Evolutionary conservation across 2,113 vertebrate genomes (phyloP).

Genomic region (Acrocephalus kingi): DNA sequence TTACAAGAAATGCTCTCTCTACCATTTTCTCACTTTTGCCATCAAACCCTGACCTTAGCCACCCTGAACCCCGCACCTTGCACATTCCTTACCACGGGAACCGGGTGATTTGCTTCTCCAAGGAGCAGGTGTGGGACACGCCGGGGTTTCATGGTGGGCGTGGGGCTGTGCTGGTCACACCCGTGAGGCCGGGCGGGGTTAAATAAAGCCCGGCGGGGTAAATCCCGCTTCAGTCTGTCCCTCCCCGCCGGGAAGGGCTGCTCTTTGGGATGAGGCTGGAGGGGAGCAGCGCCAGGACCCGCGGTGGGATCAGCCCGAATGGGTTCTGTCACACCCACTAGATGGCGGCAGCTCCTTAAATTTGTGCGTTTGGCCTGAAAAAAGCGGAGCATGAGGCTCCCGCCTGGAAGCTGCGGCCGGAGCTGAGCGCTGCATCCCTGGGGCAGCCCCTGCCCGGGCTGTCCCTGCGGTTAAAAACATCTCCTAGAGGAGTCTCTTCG

Average conservation of each 20-base stretch:
- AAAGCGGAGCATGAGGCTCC: accelerated
- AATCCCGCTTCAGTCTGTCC: accelerated
- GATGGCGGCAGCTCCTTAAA: constrained; percentile 44
- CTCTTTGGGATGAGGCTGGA: accelerated
- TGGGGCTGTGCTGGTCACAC: accelerated
- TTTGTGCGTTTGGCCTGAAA: background rate
- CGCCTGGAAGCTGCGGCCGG: accelerated
- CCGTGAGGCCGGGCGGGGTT: accelerated
- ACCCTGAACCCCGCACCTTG: accelerated
- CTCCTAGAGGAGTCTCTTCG: accelerated
- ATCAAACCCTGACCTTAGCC: accelerated
- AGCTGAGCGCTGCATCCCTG: accelerated
- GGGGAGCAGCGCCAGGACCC: accelerated
- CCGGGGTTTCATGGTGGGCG: accelerated
- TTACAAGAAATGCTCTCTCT: accelerated
- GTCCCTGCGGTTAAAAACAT: accelerated
- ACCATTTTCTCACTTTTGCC: accelerated
- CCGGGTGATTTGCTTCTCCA: accelerated
- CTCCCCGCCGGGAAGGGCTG: accelerated
- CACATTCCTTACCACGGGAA: accelerated
- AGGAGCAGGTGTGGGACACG: too few relatives aligned
- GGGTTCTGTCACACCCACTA: background rate
- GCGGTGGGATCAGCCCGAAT: accelerated
- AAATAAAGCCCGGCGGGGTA: accelerated
- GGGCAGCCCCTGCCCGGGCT: too few relatives aligned